phyloP scores from a whole-genome alignment of 2,797 vertebrate genomes.

The Spinus pinus region DNA sequence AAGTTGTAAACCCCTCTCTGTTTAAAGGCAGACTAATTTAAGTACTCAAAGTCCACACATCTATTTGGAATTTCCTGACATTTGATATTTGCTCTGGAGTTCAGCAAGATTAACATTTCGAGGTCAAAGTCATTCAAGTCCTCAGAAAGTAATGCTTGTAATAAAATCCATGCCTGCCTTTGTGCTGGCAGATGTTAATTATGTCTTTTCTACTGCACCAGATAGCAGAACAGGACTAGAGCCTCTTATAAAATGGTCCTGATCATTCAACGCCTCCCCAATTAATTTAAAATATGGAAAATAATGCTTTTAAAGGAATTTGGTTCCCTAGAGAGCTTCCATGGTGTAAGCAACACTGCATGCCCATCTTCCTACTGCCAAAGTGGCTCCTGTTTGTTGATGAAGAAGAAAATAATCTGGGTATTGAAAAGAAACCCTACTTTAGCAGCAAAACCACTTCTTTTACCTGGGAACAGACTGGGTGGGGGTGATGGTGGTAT shows the following conservation, averaged over 20 bases:
- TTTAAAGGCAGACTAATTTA: constrained; percentile 56
- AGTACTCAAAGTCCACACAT: constrained; percentile 35
- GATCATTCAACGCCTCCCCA: background rate
- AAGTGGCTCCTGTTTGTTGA: background rate
- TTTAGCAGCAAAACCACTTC: background rate
- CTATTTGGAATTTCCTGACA: constrained; percentile 51
- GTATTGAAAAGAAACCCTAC: background rate
- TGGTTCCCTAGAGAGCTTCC: background rate
- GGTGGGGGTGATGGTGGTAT: background rate
- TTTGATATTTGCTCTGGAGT: constrained; percentile 57
- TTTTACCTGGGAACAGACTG: background rate
- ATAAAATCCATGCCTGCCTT: constrained; percentile 26
- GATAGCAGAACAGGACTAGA: background rate
- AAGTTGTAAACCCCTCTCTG: constrained; percentile 13
- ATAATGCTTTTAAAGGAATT: background rate
- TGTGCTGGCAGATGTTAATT: constrained; percentile 20
- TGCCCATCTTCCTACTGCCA: background rate
- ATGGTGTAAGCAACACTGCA: background rate
- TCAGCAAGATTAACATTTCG: constrained; percentile 37
- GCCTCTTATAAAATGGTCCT: background rate
- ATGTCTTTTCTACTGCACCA: background rate
- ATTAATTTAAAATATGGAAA: background rate
- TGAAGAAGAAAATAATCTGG: background rate
- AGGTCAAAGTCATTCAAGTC: constrained; percentile 50
- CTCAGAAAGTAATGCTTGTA: constrained; percentile 25